Evolutionary conservation across 2,797 vertebrate species (phyloP).

Genomic region (Syngnathus rostellatus): DNA sequence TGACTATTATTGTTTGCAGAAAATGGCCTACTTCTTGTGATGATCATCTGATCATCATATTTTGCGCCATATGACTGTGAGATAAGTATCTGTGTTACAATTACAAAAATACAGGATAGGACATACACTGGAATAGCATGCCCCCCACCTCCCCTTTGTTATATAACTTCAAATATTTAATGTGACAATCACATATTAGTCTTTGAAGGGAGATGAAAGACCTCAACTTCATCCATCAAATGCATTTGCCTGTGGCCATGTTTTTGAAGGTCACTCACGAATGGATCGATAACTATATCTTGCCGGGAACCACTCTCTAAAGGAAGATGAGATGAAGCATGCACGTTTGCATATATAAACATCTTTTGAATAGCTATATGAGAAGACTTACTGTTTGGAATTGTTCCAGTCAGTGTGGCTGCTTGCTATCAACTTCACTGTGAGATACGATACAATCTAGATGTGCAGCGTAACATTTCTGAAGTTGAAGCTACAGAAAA

Average conservation of each 20-base stretch:
- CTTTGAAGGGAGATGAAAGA: constrained; percentile 7
- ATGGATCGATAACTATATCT: constrained; percentile 47
- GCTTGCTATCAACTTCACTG: background rate
- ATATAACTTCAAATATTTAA: background rate
- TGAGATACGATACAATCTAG: constrained; percentile 36
- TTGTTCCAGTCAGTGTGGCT: constrained; percentile 21
- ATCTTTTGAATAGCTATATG: constrained; percentile 1
- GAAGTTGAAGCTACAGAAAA: constrained; percentile 47
- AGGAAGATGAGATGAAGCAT: constrained; percentile 17
- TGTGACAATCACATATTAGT: constrained; percentile 5
- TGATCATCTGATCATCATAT: background rate
- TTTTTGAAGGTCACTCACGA: constrained; percentile 60
- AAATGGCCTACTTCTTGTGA: constrained; percentile 49
- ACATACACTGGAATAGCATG: background rate
- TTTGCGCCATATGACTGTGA: background rate
- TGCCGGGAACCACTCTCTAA: constrained; percentile 26
- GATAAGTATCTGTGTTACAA: background rate
- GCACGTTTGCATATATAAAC: constrained; percentile 4
- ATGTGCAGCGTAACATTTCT: constrained; percentile 50
- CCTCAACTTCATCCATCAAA: constrained; percentile 22
- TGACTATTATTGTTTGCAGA: constrained; percentile 6
- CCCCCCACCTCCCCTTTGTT: background rate
- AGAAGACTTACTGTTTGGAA: constrained; percentile 15
- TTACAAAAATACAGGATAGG: background rate
- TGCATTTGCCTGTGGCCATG: constrained; percentile 28